A percentile compares a stretch with the other conserved stretches of the same genome.
phyloP scores from a whole-genome alignment of 2,113 vertebrate species.

The Spilogale gracilis region DNA sequence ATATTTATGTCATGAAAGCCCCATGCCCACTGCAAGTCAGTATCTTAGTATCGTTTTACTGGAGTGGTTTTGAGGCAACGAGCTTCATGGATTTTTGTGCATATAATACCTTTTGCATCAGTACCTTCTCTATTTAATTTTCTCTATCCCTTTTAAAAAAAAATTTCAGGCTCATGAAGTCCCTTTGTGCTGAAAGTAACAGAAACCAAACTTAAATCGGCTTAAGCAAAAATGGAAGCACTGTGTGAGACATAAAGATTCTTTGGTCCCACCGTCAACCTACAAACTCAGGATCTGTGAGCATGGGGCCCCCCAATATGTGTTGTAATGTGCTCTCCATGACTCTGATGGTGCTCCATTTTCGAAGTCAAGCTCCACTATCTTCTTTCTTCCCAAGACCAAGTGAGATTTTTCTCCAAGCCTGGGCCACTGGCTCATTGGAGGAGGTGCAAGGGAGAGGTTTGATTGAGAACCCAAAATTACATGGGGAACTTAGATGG shows the following conservation, averaged over 20 bases:
- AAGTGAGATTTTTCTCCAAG: background rate
- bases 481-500: background rate
- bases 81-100: background rate
- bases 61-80: background rate
- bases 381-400: background rate
- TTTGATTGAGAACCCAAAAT: background rate
- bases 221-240: background rate
- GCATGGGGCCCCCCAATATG: no score
- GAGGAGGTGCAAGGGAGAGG: background rate
- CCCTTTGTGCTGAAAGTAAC: background rate
- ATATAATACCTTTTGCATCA: background rate
- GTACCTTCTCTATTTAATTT: no score
- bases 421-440: background rate
- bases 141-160: fast-evolving
- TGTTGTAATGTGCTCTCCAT: no score
- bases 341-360: no score
- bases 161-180: background rate
- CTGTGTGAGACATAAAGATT: background rate
- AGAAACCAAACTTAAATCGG: background rate
- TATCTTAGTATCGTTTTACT: background rate
- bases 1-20: background rate
- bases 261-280: background rate
- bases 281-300: background rate
- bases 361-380: fast-evolving
- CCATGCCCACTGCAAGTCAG: no score